Conservation (phyloP, 2,797 vertebrate species). For the Myotis findleyi region DNA sequence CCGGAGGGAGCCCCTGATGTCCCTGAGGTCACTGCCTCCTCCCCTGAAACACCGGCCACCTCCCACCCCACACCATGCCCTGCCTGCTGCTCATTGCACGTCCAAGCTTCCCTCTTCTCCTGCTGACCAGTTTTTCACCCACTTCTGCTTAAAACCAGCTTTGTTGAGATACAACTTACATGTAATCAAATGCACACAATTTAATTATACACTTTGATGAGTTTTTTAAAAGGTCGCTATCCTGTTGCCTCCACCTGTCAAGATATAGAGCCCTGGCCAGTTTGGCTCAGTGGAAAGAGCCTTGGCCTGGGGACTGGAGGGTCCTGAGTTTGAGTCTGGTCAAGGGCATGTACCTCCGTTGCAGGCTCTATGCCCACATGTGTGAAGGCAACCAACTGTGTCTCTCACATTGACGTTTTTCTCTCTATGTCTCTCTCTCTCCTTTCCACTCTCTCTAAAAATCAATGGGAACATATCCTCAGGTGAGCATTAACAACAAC, state of each 20-base stretch:
- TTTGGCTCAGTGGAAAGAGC: too few relatives aligned
- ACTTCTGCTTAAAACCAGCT: background rate
- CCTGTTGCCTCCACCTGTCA: background rate
- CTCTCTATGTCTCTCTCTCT: background rate
- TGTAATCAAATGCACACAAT: accelerated
- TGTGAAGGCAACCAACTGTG: background rate
- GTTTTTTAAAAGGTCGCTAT: background rate
- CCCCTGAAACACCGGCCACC: background rate
- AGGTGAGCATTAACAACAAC: too few relatives aligned
- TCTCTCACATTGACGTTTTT: background rate
- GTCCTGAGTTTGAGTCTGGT: too few relatives aligned
- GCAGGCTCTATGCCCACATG: background rate
- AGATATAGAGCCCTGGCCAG: background rate
- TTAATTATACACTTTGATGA: background rate
- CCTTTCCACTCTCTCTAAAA: background rate
- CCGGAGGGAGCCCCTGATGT: accelerated
- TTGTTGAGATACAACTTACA: background rate
- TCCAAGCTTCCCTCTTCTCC: background rate
- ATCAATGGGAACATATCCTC: background rate
- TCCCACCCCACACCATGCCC: accelerated
- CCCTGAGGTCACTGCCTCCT: background rate
- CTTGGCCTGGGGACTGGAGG: too few relatives aligned
- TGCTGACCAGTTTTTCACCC: accelerated
- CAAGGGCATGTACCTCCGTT: too few relatives aligned
- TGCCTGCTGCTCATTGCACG: background rate